Evolutionary conservation across 2,888 invertebrate species (phyloP).

Genomic region (Hydroisotoma schaefferi): DNA sequence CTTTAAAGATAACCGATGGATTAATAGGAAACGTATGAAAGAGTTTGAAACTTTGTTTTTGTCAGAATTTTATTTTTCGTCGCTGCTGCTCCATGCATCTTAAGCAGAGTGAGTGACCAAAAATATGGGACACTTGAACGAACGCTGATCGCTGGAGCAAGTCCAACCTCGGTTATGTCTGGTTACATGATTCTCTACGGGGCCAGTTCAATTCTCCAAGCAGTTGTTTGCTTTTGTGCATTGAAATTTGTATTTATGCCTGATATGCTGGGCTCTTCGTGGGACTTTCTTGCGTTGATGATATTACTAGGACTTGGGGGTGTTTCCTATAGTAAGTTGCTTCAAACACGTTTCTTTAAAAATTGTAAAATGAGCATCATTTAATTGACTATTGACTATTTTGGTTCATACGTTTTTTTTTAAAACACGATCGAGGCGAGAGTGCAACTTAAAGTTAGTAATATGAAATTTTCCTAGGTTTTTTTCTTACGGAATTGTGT

Average conservation of each 20-base stretch:
- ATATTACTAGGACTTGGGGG: background rate
- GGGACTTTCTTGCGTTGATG: background rate
- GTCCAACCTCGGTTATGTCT: background rate
- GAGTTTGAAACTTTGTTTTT: too few species aligned
- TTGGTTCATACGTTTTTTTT: too few species aligned
- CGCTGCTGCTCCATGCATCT: background rate
- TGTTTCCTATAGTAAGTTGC: background rate
- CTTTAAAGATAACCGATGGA: too few species aligned
- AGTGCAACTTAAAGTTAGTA: too few species aligned
- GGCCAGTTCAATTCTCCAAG: background rate
- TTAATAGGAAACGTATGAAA: too few species aligned
- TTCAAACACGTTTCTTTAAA: too few species aligned
- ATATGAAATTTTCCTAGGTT: too few species aligned
- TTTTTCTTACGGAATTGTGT: too few species aligned
- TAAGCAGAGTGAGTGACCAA: background rate
- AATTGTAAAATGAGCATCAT: too few species aligned
- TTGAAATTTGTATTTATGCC: background rate
- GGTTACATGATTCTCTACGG: background rate
- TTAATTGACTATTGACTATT: too few species aligned
- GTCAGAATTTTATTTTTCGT: background rate
- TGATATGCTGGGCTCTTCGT: background rate
- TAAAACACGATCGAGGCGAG: too few species aligned
- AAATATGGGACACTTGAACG: background rate
- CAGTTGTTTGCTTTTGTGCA: background rate
- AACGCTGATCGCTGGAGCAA: background rate